Evolutionary conservation across 2,888 invertebrate species (phyloP), one percentile per base, ranked within the genome.

Genomic region (Lasioglossum leucozonium): DNA sequence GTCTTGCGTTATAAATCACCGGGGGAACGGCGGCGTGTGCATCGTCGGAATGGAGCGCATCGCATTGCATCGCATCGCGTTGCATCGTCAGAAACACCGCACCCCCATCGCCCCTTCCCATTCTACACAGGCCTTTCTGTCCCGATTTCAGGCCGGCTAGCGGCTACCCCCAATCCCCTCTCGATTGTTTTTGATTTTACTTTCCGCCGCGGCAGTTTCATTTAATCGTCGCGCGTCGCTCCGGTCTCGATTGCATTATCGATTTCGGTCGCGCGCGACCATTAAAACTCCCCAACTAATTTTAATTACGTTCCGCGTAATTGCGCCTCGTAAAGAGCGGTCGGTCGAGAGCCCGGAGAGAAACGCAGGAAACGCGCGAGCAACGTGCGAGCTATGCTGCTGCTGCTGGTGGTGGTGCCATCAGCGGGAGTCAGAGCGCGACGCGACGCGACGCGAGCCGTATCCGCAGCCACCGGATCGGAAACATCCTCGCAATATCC

Each of bases 401-500:
- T 22, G 51, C 22, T 26, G 6, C 34, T 22, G 51, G 22, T 22
- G 51, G 22, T 26, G 6, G 30, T 16, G 26, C 16, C 62, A 30
- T 16, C 37, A 8, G 16, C 65, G 65, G 22, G n/a, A 3, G 65
- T 3, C 34, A 4, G 22, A 34, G 5, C 40, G 65, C 22, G 22
- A 47, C 47, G 18, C 18, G 51, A n/a, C 42, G 30, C 42, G 51
- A n/a, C 40, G 58, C 34, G 44, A 22, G 16, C 16, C 72, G 67
- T 37, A 62, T 62, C 62, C 30, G 30, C 72, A 58, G n/a, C 44
- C 37, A n/a, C 44, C 42, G 55, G 13, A 26, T 6, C 30, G n/a
- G 62, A 67, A 37, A 47, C 58, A n/a, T 62, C 74, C 74, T 82
- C 72, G 34, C 76, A 79, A 85, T 82, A 87, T 87, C 87, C 87